Evolutionary conservation across 1,140 invertebrate genomes (phyloP).

Genomic region (Lordiphosa collinella): DNA sequence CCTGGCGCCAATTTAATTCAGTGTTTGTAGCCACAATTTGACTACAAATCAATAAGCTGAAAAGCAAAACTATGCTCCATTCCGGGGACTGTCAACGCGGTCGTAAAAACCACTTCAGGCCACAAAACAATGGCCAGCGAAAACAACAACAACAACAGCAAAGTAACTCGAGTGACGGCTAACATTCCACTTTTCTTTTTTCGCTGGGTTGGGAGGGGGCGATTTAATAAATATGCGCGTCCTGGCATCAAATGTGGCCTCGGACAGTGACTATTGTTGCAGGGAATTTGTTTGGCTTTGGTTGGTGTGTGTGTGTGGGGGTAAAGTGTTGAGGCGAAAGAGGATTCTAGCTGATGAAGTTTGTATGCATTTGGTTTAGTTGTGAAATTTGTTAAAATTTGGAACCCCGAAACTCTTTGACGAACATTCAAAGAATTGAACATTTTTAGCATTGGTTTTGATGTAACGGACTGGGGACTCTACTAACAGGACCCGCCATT

Average conservation of each 20-base stretch:
- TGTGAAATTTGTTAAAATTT: too few relatives aligned
- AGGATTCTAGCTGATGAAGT: conserved; percentile 4
- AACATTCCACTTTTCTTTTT: conserved; percentile 22
- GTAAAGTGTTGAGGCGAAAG: too few relatives aligned
- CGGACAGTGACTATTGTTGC: conserved; percentile 43
- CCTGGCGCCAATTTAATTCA: conserved; percentile 29
- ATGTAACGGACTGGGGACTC: too few relatives aligned
- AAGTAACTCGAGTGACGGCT: conserved; percentile 15
- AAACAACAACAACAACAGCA: conserved; percentile 7
- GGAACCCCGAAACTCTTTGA: too few relatives aligned
- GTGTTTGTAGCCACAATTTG: conserved; percentile 49
- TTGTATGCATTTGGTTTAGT: neutral
- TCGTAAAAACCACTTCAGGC: conserved; percentile 55
- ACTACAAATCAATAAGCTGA: conserved; percentile 60
- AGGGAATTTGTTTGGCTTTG: conserved; percentile 38
- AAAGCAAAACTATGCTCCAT: neutral
- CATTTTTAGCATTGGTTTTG: too few relatives aligned
- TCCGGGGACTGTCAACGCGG: conserved; percentile 45
- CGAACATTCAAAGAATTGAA: too few relatives aligned
- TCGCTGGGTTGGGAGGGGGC: neutral
- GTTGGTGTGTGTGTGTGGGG: conserved; percentile 1
- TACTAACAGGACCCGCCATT: too few relatives aligned
- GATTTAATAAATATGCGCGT: conserved; percentile 38
- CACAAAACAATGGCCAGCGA: conserved; percentile 22
- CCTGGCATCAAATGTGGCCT: conserved; percentile 41